Evolutionary conservation across 2,113 vertebrate genomes (phyloP), one percentile per base, ranked within the genome.

Genomic region (Rhodinocichla rosea): DNA sequence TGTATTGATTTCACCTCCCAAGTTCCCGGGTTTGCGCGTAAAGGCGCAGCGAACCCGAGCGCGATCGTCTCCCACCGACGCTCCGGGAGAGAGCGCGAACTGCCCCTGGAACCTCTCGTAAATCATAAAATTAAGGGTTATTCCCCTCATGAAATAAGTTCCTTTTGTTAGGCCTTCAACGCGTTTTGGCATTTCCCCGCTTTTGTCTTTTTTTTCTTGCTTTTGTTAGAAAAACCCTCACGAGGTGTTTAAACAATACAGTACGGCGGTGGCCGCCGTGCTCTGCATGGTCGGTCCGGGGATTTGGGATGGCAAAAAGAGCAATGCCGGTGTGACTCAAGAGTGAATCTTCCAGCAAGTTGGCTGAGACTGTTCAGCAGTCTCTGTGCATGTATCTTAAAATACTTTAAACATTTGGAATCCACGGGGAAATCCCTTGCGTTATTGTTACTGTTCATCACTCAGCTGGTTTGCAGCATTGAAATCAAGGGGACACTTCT

Each of bases 191-290:
- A 10, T 94, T 95, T 95, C 60, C 74, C 81, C 15, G 42, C 74
- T 96, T 96, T 91, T 87, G 79, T 83, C 35, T 22, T 45, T 35
- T 73, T 79, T 27, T 13, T 6, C 60, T 15, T 49, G 73, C 85
- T 93, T 77, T 83, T 92, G 68, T 93, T 91, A 27, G 57, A 74
- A 62, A 90, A 45, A 39, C 9, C 70, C n/a, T 10, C 60, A 2
- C 30, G 85, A 90, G 88, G 87, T 57, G 73, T 45, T 93, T 8
- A 22, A 63, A 95, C 91, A 93, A 85, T 93, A 44, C 87, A 15
- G 87, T 7, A 1, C 3, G 71, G 59, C 67, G 17, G 53, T 20
- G 40, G 20, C 60, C 52, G 49, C 56, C 3, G 7, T 35, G 92
- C 57, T 81, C 18, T 19, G 80, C 60, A 9, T 37, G 9, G 60